phyloP scores from a whole-genome alignment of 2,888 invertebrate genomes.

The Heteromyza rotundicornis region DNA sequence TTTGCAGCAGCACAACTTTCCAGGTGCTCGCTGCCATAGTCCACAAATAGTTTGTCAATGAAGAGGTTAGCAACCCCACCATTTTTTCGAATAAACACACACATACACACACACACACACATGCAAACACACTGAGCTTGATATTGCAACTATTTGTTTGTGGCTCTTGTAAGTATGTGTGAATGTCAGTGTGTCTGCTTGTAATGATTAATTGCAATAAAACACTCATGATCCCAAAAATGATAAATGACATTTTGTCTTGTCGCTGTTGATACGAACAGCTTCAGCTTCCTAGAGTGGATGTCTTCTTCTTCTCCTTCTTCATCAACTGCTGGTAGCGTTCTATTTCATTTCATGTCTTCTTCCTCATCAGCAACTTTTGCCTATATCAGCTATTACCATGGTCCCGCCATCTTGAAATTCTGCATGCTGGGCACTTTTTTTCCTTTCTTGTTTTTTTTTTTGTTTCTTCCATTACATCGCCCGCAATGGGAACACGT shows the following conservation, averaged over 20 bases:
- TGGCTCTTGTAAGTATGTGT: too few relatives aligned
- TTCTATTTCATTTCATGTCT: not conserved
- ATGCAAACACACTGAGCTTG: too few relatives aligned
- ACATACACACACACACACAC: too few relatives aligned
- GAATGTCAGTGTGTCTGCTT: too few relatives aligned
- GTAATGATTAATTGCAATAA: constrained; percentile 59
- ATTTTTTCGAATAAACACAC: too few relatives aligned
- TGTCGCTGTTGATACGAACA: constrained; percentile 24
- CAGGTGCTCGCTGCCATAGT: constrained; percentile 16
- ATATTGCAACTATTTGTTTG: too few relatives aligned
- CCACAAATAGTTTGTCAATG: constrained; percentile 8
- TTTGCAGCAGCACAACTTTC: constrained; percentile 16
- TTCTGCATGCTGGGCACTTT: constrained; percentile 27
- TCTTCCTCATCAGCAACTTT: constrained; percentile 44
- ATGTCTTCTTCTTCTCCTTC: constrained; percentile 27
- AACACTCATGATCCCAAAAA: constrained; percentile 57
- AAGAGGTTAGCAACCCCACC: constrained; percentile 22
- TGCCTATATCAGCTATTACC: not conserved
- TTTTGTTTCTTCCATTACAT: not conserved
- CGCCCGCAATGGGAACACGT: constrained; percentile 52
- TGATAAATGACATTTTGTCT: constrained; percentile 54
- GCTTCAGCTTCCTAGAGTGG: not conserved
- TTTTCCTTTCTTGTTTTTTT: too few relatives aligned
- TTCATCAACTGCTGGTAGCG: constrained; percentile 8
- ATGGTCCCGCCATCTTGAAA: constrained; percentile 9